Percentiles rank a stretch among this genome's conserved stretches.
These are phyloP conservation scores for Corvus moneduloides DNA, from an alignment of 2,113 vertebrate species.

Conservation along the genomic window DNA sequence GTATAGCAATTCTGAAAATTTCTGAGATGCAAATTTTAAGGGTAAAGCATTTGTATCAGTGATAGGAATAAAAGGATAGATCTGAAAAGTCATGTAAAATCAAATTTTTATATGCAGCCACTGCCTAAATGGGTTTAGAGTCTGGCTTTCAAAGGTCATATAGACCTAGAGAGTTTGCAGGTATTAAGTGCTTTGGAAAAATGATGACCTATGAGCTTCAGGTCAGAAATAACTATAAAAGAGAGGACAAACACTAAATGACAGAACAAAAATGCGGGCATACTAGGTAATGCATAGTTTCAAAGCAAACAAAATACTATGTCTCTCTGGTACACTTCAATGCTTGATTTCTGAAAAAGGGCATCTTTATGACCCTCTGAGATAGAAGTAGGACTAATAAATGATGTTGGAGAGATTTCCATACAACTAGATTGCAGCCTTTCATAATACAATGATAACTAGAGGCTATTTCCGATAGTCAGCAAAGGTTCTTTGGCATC, in stretches of 20 bases:
- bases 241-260: neutral
- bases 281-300: neutral
- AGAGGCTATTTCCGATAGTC: neutral
- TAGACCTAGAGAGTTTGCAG: neutral
- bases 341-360: neutral
- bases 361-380: neutral
- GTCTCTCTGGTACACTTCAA: neutral
- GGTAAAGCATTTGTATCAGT: neutral
- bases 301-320: neutral
- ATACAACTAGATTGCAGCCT: neutral
- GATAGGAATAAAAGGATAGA: neutral
- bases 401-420: neutral
- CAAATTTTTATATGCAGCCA: neutral
- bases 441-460: neutral
- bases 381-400: neutral
- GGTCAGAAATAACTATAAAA: neutral
- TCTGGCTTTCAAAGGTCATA: neutral
- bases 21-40: neutral
- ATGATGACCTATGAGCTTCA: neutral
- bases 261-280: neutral
- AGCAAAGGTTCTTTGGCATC: neutral
- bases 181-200: neutral
- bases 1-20: neutral
- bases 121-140: neutral
- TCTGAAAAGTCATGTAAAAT: neutral